phyloP scores from a whole-genome alignment of 30 jellyfish, hydroid and myxozoan genomes.

The Nemopilema nomurai region DNA sequence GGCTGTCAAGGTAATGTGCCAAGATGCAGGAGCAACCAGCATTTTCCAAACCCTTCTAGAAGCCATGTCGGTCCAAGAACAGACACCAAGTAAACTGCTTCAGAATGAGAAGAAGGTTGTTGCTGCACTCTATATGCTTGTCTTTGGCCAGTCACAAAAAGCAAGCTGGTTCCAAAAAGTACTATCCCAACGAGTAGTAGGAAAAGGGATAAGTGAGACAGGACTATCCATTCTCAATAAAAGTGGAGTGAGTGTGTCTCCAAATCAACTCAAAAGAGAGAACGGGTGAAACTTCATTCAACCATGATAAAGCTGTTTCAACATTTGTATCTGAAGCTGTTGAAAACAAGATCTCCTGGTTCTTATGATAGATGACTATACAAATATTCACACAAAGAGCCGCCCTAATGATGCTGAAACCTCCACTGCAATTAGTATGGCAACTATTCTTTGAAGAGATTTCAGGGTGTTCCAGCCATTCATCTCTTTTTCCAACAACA shows the following conservation, averaged over 20 bases:
- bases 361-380: slow-evolving; percentile 32
- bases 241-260: slow-evolving; percentile 16
- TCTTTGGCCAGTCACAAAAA: slow-evolving; percentile 36
- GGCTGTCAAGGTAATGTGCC: slow-evolving; percentile 12
- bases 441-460: slow-evolving; percentile 27
- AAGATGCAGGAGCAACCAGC: slow-evolving; percentile 24
- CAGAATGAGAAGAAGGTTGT: slow-evolving; percentile 27
- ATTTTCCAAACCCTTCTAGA: neutral
- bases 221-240: slow-evolving; percentile 25
- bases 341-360: slow-evolving; percentile 16
- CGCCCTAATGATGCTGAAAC: neutral
- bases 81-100: neutral
- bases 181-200: neutral
- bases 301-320: neutral
- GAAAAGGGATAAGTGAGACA: slow-evolving; percentile 25
- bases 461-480: slow-evolving; percentile 18
- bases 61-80: slow-evolving; percentile 26
- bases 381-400: slow-evolving; percentile 7
- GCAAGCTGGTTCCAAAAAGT: slow-evolving; percentile 35
- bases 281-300: neutral
- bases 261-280: slow-evolving; percentile 16
- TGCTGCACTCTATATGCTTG: slow-evolving; percentile 19
- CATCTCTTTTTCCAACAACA: neutral
- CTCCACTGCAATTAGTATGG: slow-evolving; percentile 40
- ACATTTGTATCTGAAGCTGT: slow-evolving; percentile 19